phyloP scores from a whole-genome alignment of 2,797 vertebrate species.

The Lithobates pipiens region DNA sequence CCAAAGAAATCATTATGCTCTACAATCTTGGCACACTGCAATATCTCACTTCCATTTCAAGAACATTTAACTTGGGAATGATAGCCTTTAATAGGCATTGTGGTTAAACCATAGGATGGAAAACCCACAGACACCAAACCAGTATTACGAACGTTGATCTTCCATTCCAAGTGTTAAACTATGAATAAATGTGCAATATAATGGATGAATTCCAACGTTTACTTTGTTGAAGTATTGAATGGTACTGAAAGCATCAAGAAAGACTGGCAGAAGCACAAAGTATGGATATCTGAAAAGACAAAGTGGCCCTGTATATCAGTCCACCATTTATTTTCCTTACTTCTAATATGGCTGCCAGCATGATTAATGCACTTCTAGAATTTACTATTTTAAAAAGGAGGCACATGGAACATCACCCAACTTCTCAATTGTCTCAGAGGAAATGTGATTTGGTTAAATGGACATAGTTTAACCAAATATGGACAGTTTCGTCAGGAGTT shows the following conservation, averaged over 20 bases:
- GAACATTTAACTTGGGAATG: neutral
- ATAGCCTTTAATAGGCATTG: neutral
- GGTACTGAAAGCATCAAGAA: neutral
- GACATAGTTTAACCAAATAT: too few relatives aligned
- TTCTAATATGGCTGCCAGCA: neutral
- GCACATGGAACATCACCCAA: too few relatives aligned
- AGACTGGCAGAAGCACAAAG: conserved; percentile 6
- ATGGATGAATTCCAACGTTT: neutral
- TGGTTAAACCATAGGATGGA: neutral
- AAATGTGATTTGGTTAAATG: too few relatives aligned
- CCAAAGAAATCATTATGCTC: neutral
- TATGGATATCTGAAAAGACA: neutral
- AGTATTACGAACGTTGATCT: neutral
- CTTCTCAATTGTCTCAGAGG: too few relatives aligned
- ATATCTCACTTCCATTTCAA: neutral
- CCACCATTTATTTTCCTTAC: neutral
- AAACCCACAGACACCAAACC: neutral
- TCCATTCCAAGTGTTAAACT: neutral
- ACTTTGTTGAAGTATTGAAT: neutral
- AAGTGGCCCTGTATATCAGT: neutral
- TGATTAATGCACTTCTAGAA: neutral
- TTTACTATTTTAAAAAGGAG: too few relatives aligned
- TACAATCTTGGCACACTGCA: neutral
- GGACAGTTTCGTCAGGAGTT: too few relatives aligned
- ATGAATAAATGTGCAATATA: conserved; percentile 11